These are phyloP conservation scores for Hormiphora californensis DNA, from an alignment of 37 sponge, comb jelly and placozoan species.

Conservation along the genomic window DNA sequence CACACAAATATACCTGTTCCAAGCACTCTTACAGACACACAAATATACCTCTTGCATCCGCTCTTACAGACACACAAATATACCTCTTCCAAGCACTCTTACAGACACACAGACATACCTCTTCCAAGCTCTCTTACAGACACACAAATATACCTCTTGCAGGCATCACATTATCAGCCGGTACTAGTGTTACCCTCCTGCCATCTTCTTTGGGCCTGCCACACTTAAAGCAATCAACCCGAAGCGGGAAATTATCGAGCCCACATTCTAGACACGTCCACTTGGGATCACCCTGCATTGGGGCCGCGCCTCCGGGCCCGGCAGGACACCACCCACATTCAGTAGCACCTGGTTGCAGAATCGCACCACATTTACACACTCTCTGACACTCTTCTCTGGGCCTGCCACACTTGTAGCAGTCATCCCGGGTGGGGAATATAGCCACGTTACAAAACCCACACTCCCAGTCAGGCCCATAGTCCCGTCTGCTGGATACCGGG, in stretches of 20 bases:
- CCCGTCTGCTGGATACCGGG: not conserved
- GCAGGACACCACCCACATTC: not conserved
- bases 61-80: too few species aligned
- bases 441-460: conserved; percentile 25
- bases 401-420: conserved; percentile 45
- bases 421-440: conserved; percentile 24
- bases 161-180: not conserved
- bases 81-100: too few species aligned
- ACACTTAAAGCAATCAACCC: conserved; percentile 26
- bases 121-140: conserved; percentile 4
- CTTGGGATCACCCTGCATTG: not conserved
- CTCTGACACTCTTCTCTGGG: conserved; percentile 14
- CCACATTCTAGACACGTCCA: conserved; percentile 5
- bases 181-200: not conserved
- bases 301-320: not conserved
- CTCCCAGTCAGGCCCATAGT: conserved; percentile 31
- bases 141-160: not conserved
- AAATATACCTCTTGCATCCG: too few species aligned
- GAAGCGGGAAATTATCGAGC: not conserved
- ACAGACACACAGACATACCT: too few species aligned
- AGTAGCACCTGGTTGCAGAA: not conserved
- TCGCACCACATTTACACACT: not conserved
- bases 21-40: too few species aligned
- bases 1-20: too few species aligned
- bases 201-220: conserved; percentile 5